Base-by-base conservation (phyloP, 2,888 invertebrate genomes). In the Cyclophora punctaria region DNA sequence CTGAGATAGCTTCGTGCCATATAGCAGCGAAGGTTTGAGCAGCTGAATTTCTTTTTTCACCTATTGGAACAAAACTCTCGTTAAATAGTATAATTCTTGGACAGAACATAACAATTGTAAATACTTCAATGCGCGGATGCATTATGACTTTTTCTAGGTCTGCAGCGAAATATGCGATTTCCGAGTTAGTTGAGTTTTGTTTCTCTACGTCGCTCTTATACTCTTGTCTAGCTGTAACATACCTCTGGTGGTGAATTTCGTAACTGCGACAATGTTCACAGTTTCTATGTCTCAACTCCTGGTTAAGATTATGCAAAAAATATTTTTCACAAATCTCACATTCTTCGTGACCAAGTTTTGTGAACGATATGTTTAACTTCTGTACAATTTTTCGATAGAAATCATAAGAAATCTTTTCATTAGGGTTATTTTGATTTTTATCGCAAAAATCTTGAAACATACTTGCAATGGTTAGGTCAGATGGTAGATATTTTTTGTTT, bases 51-150 rank as follows among this genome's bases (percentile, higher is more conserved):
- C 46, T 45, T 48, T 53, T 20, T 20, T 20, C 20, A 20, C 20
- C 45, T 48, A 41, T 47, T 5, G 41, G 47, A 5, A 41, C 47
- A 47, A 47, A 47, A 6, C 41, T 47, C 4, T 34, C 34, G n/a
- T 35, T 45, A 37, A 48, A 48, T 7, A 33, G n/a, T 37, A 62
- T 54, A 33, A 60, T 46, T 40, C 59, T 46, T 33, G 56, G 58
- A 34, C 53, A 59, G 52, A 66, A 66, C 49, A 62, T 57, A 34
- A 59, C 60, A 34, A 49, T 51, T 55, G 64, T 65, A 45, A 65
- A 63, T 53, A 58, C 54, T 4, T 63, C 62, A 49, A 69, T 62
- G 41, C 63, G 58, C n/a, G 66, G 63, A 40, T 66, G 47, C 63
- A 70, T 61, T 35, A 59, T 69, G 34, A 62, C 57, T 47, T 64